A percentile compares a stretch with the other conserved stretches of the same genome.
Evolutionary conservation across 2,888 invertebrate genomes (phyloP).

Genomic region (Agonopterix subpropinquella): DNA sequence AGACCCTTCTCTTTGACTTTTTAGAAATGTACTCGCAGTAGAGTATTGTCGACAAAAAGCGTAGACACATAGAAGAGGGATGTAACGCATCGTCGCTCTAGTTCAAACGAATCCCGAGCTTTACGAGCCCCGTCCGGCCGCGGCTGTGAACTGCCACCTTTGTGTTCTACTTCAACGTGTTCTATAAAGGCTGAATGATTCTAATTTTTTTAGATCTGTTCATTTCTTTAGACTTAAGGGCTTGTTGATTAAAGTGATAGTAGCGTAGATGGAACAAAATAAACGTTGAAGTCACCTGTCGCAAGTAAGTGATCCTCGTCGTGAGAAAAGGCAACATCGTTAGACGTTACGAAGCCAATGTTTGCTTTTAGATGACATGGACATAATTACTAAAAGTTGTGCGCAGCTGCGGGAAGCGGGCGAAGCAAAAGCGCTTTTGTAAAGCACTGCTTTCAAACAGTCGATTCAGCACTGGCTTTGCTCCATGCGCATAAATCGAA

Average conservation of each 20-base stretch:
- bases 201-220: constrained; percentile 19
- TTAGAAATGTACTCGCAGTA: no score
- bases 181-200: constrained; percentile 50
- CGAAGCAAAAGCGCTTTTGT: constrained; percentile 24
- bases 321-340: not conserved
- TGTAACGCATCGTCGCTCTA: constrained; percentile 23
- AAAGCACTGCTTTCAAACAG: constrained; percentile 25
- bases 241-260: no score
- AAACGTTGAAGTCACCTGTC: not conserved
- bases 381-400: constrained; percentile 2
- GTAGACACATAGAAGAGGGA: not conserved
- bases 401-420: constrained; percentile 8
- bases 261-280: no score
- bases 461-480: constrained; percentile 33
- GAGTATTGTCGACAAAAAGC: not conserved
- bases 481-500: constrained; percentile 41
- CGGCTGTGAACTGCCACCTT: constrained; percentile 9
- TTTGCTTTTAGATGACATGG: not conserved
- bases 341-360: not conserved
- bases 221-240: no score
- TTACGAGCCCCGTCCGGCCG: constrained; percentile 8
- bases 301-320: not conserved
- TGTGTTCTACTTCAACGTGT: constrained; percentile 37
- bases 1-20: no score
- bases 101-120: constrained; percentile 20